Percentiles rank a stretch among this genome's conserved stretches.
phyloP scores from a whole-genome alignment of 2,113 vertebrate species.

The Laticauda laticaudata region DNA sequence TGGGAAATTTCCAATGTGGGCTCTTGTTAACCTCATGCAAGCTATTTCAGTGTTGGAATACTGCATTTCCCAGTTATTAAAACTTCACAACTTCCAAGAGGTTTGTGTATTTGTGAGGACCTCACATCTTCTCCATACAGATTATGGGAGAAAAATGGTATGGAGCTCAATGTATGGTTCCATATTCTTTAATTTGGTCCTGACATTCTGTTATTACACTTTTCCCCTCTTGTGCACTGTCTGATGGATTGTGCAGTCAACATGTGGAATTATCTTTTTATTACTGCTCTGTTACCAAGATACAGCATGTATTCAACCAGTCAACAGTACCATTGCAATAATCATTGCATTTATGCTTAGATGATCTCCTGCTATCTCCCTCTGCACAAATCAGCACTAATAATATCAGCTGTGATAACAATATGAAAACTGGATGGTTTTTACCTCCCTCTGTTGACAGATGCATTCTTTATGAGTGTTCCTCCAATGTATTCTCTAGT shows the following conservation, averaged over 20 bases:
- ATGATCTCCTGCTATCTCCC: background rate
- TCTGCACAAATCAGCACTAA: background rate
- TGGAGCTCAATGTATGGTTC: background rate
- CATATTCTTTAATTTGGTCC: background rate
- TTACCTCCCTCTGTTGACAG: background rate
- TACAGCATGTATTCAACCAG: fast-evolving
- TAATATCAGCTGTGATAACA: constrained; percentile 17
- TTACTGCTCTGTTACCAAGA: constrained; percentile 8
- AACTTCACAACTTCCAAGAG: background rate
- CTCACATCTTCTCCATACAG: background rate
- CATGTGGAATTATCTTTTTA: background rate
- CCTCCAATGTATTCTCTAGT: background rate
- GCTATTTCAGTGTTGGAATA: background rate
- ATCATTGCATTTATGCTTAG: background rate
- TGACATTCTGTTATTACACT: background rate
- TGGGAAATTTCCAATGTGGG: background rate
- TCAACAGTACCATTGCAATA: background rate
- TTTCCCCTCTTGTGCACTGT: background rate
- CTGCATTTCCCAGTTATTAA: background rate
- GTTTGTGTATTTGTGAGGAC: background rate
- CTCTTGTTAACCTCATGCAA: background rate
- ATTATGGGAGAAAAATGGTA: background rate
- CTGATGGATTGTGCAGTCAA: background rate
- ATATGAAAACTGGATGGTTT: background rate
- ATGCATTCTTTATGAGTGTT: background rate